Conservation (phyloP, 2,888 invertebrate species). For the Lysandra bellargus region DNA sequence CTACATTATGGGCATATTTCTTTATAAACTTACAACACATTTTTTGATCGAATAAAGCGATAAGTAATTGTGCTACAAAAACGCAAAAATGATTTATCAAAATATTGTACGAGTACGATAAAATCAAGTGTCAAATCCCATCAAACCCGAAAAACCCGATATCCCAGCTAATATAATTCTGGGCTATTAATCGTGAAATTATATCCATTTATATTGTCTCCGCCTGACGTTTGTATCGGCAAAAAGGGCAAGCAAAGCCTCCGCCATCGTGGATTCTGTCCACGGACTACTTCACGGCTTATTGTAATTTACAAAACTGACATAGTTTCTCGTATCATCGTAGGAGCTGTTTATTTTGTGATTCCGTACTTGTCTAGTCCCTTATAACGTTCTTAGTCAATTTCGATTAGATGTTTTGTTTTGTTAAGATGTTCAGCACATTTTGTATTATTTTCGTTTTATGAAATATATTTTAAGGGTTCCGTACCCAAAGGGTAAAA, state of each 20-base stretch:
- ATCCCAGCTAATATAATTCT: conserved; percentile 5
- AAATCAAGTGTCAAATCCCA: background rate
- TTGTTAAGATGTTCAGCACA: background rate
- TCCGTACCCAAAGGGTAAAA: too few relatives aligned
- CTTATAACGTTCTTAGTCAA: background rate
- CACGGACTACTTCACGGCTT: conserved; percentile 73
- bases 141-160: background rate
- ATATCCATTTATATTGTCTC: conserved; percentile 42
- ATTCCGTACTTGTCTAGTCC: conserved; percentile 47
- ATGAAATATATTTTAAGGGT: background rate
- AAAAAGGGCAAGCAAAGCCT: conserved; percentile 52
- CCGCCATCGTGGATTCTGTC: conserved; percentile 70
- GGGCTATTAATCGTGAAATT: conserved; percentile 13
- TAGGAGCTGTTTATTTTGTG: conserved; percentile 64
- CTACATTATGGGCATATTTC: background rate
- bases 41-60: background rate
- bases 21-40: background rate
- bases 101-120: background rate
- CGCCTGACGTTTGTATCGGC: conserved; percentile 46
- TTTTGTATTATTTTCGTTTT: background rate
- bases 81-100: background rate
- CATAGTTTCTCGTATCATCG: conserved; percentile 68
- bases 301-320: conserved; percentile 78
- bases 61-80: background rate
- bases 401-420: background rate